Conservation (phyloP, 1,140 invertebrate genomes). For the Aradophagus sp. region DNA sequence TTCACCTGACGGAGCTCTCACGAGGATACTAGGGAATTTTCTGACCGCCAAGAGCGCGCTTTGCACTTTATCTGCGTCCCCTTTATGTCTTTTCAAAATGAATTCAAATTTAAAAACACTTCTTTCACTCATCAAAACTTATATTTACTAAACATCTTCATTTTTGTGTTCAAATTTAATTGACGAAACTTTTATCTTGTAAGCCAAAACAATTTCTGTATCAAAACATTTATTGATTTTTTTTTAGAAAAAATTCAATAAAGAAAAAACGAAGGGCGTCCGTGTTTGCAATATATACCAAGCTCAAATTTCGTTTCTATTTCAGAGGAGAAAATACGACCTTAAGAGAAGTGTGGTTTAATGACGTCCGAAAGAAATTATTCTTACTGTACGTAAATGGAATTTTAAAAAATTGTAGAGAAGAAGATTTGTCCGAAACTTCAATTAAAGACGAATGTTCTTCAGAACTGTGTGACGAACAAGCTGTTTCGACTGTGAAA, state of each 20-base stretch:
- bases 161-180: too few relatives aligned
- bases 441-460: slow-evolving; percentile 46
- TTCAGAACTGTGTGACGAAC: slow-evolving; percentile 3
- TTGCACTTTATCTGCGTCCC: slow-evolving; percentile 59
- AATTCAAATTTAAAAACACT: slow-evolving; percentile 14
- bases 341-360: slow-evolving; percentile 73
- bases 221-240: neutral
- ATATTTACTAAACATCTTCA: too few relatives aligned
- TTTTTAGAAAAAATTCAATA: neutral
- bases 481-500: slow-evolving; percentile 33
- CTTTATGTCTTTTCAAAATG: slow-evolving; percentile 29
- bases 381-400: slow-evolving; percentile 73
- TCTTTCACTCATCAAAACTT: neutral
- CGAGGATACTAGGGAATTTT: slow-evolving; percentile 54
- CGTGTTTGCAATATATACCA: too few relatives aligned
- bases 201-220: too few relatives aligned
- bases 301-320: slow-evolving; percentile 20
- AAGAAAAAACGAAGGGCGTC: too few relatives aligned
- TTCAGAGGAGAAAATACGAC: slow-evolving; percentile 62
- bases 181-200: neutral
- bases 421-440: slow-evolving; percentile 50
- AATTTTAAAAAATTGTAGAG: slow-evolving; percentile 64
- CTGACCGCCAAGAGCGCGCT: slow-evolving; percentile 48
- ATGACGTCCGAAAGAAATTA: slow-evolving; percentile 69
- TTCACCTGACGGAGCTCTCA: slow-evolving; percentile 53